These are phyloP conservation scores for Pammene fasciana DNA, from an alignment of 2,888 invertebrate species.

Conservation along the genomic window DNA sequence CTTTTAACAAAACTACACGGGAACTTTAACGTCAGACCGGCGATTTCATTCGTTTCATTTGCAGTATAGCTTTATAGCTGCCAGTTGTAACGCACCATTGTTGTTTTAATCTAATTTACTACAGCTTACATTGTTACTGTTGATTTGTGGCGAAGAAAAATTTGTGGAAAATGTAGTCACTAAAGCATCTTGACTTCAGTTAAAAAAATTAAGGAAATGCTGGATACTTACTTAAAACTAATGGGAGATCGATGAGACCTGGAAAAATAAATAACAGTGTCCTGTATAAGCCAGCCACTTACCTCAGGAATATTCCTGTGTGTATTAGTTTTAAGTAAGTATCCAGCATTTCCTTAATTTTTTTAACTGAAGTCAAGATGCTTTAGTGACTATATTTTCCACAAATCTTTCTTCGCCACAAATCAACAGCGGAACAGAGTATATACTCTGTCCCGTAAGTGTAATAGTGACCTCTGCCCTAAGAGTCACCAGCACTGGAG, in stretches of 20 bases:
- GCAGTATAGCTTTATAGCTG: constrained; percentile 31
- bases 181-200: no score
- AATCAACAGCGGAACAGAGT: no score
- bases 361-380: no score
- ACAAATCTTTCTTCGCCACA: not conserved
- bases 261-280: no score
- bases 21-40: constrained; percentile 23
- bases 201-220: no score
- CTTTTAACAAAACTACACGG: constrained; percentile 40
- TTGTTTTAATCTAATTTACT: constrained; percentile 18
- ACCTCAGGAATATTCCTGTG: constrained; percentile 18
- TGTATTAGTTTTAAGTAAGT: no score
- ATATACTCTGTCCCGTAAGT: constrained; percentile 19
- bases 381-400: no score
- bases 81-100: constrained; percentile 12
- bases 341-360: no score
- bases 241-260: no score
- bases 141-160: not conserved
- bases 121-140: constrained; percentile 12
- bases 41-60: constrained; percentile 35
- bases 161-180: no score
- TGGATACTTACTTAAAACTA: no score
- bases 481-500: constrained; percentile 13
- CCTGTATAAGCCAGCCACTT: constrained; percentile 7
- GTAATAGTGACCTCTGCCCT: constrained; percentile 20